Base-by-base conservation (phyloP, 2,888 invertebrate species). In the Tetanocera ferruginea region DNA sequence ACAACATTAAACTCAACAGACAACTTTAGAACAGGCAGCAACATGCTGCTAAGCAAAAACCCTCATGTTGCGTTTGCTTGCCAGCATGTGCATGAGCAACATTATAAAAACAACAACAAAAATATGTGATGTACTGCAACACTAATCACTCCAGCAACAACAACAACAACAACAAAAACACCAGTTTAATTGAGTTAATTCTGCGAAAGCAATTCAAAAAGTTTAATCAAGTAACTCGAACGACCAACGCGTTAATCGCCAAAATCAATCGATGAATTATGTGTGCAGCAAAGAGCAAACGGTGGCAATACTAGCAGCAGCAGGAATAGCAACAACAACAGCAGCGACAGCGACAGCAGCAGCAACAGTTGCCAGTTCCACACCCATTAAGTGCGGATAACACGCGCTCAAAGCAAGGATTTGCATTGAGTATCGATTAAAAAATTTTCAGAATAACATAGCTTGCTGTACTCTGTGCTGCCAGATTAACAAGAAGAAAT, bases 141-240 rank as follows among this genome's bases (percentile, higher is more conserved):
- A 60, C 23, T 14, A 19, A 60, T 60, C 25, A 60, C 3, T n/a
- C 11, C 8, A 14, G 25, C 57, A 57, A 19, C 57, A 57, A 57
- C 57, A 9, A n/a, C 9, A 57, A 57, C n/a, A 19, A n/a, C n/a
- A n/a, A 52, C 8, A n/a, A 3, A 23, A 60, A 60, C 57, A 23
- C 25, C 57, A 60, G 57, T 28, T 67, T 75, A 75, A 75, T 75
- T 75, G 67, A 75, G 75, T 75, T 75, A 75, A 75, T 75, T 67
- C 75, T 51, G 55, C 67, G 67, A 75, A 75, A 66, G 55, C 67
- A 75, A 75, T 37, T 34, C 49, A 28, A 23, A n/a, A n/a, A 60
- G 67, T 75, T 75, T 75, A 75, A 66, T 75, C 75, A 75, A 75
- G 67, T 37, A 55, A 52, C 55, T 64, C 74, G 66, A 23, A 3